Base-by-base conservation (phyloP, 1,140 invertebrate genomes). In the Diorhabda elongata region DNA sequence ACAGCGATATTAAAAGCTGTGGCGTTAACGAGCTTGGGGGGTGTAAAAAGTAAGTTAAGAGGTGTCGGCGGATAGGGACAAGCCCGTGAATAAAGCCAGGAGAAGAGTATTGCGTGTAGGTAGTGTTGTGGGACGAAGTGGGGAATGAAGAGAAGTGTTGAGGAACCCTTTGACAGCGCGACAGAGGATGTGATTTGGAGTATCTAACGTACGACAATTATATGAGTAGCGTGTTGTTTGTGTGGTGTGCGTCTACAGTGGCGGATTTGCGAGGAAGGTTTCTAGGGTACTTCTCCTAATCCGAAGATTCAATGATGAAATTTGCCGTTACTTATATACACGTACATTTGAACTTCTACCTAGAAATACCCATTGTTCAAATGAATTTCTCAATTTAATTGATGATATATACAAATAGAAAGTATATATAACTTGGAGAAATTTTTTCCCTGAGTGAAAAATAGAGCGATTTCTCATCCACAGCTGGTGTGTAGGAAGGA, bases 201-300 rank as follows among this genome's bases (percentile, higher is more conserved):
- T 73, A 67, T 70, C 69, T 73, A 73, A 73, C 71, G 69, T 70
- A 66, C 65, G 66, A 73, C 71, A 73, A 73, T 73, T 73, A 73
- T 73, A 69, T 65, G 69, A 66, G 71, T 65, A 58, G 64, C 64
- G 64, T 65, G 64, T 52, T 52, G 47, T 52, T 6, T 62, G 60
- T 64, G 63, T 64, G 26, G 26, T 26, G 64, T 65, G 52, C 45
- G 64, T 69, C 64, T 68, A 67, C 66, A 68, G 67, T 66, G 62
- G 69, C 44, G 63, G 26, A 26, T 26, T 26, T 26, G 26, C 26
- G 26, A 26, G 26, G 26, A 26, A 26, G 26, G 26, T 26, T 26
- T 26, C 26, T 26, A 26, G 26, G 26, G 26, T 26, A 26, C 26
- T 26, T 26, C 26, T 26, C 26, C 26, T 26, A 26, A 26, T 26